Conservation (phyloP, 2,797 vertebrate species). For the Dipus sagitta region DNA sequence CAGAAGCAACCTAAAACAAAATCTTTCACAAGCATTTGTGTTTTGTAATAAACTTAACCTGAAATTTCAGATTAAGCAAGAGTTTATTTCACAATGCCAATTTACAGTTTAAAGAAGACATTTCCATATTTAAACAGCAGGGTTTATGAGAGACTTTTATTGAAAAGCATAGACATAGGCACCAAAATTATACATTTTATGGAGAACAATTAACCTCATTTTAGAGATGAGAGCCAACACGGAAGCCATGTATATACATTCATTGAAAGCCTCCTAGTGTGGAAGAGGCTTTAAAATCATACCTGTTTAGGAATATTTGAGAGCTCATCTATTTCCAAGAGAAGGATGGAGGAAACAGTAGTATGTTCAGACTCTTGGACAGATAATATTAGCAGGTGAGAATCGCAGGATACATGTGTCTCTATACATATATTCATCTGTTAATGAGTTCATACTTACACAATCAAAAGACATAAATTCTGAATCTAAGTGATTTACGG, state of each 20-base stretch:
- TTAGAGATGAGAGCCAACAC: not conserved
- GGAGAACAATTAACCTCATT: not conserved
- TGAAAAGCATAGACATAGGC: not conserved
- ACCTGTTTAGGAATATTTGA: not conserved
- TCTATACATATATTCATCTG: not conserved
- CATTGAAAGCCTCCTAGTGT: not conserved
- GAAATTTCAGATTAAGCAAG: constrained; percentile 1
- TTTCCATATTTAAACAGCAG: not conserved
- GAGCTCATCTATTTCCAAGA: not conserved
- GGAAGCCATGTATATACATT: not conserved
- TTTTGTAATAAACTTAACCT: not conserved
- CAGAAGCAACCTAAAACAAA: constrained; percentile 8
- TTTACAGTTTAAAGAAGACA: not conserved
- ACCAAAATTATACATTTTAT: constrained; percentile 10
- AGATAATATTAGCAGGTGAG: not conserved
- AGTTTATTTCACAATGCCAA: not conserved
- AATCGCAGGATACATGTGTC: not conserved
- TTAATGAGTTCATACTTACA: not conserved
- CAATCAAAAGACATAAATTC: not conserved
- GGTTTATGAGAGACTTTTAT: not conserved
- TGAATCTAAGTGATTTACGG: not conserved
- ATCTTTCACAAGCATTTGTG: not conserved
- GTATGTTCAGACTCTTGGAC: not conserved
- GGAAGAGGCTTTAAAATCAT: not conserved
- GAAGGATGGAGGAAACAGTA: not conserved